Evolutionary conservation across 2,888 invertebrate genomes (phyloP).

Genomic region (Lymantria dispar): DNA sequence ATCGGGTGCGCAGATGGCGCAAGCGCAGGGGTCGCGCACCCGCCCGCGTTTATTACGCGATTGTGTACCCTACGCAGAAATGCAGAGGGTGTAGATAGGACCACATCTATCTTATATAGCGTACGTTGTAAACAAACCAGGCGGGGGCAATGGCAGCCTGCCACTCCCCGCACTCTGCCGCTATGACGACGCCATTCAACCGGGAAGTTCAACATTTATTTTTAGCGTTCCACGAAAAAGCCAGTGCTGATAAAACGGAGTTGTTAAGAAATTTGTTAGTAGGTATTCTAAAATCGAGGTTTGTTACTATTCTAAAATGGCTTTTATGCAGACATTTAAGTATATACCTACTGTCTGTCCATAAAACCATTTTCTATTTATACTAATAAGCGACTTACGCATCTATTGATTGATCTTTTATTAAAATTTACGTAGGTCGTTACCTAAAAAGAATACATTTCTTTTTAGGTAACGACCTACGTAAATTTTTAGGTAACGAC

Average conservation of each 20-base stretch:
- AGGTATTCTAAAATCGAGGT: neutral
- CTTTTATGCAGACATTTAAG: too few species aligned
- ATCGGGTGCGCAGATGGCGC: slow-evolving; percentile 76
- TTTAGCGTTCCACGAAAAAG: slow-evolving; percentile 70
- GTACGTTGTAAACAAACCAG: slow-evolving; percentile 78
- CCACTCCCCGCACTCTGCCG: slow-evolving; percentile 70
- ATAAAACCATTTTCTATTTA: too few species aligned
- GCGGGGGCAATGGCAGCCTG: slow-evolving; percentile 79
- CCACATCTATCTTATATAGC: slow-evolving; percentile 39
- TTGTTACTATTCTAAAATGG: too few species aligned
- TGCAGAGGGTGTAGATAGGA: slow-evolving; percentile 59
- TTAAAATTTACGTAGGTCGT: too few species aligned
- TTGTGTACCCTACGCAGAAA: slow-evolving; percentile 56
- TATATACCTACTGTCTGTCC: too few species aligned
- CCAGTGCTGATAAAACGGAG: slow-evolving; percentile 46
- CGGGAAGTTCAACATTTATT: slow-evolving; percentile 81
- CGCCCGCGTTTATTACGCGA: slow-evolving; percentile 31
- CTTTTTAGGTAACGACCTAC: too few species aligned
- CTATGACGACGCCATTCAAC: slow-evolving; percentile 77
- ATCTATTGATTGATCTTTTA: too few species aligned
- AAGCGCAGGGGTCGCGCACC: slow-evolving; percentile 58
- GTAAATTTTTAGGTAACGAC: too few species aligned
- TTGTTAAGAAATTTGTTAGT: neutral
- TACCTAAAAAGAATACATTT: too few species aligned
- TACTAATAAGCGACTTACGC: too few species aligned